Evolutionary conservation across 37 sponge, comb jelly and placozoan genomes (phyloP).

Genomic region (Chondrilla cf. caribensis): DNA sequence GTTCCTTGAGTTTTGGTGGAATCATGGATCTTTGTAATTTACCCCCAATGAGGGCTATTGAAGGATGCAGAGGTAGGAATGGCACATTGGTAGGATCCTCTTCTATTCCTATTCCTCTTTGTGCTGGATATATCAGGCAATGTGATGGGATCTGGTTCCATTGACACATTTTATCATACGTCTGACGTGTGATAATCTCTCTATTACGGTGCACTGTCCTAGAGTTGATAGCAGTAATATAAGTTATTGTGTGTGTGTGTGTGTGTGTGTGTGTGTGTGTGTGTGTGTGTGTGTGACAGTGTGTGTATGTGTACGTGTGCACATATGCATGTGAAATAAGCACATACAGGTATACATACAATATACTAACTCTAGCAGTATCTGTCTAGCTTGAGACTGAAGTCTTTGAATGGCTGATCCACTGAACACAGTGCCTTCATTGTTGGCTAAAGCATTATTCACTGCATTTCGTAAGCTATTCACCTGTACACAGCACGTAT

Average conservation of each 20-base stretch:
- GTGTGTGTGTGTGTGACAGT: not conserved
- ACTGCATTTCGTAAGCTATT: constrained; percentile 55
- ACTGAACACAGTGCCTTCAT: constrained; percentile 26
- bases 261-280: not conserved
- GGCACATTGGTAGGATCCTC: constrained; percentile 2
- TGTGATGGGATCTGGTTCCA: constrained; percentile 63
- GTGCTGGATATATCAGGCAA: constrained; percentile 32
- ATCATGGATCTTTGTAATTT: constrained; percentile 14
- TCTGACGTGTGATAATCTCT: constrained; percentile 32
- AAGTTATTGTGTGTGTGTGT: not conserved
- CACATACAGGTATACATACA: not conserved
- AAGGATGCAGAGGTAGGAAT: constrained; percentile 52
- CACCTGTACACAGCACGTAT: constrained; percentile 31
- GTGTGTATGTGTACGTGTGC: not conserved
- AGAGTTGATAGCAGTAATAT: too few relatives aligned
- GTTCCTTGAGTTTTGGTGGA: constrained; percentile 21
- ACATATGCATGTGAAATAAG: not conserved
- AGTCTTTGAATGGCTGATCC: not conserved
- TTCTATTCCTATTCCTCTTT: not conserved
- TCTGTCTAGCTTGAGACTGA: constrained; percentile 21
- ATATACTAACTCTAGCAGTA: constrained; percentile 35
- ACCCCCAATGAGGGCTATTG: constrained; percentile 50
- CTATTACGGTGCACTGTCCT: not conserved
- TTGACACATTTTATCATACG: constrained; percentile 6
- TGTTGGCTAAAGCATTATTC: constrained; percentile 38